phyloP scores from a whole-genome alignment of 2,888 invertebrate genomes.

The Seira ritae region DNA sequence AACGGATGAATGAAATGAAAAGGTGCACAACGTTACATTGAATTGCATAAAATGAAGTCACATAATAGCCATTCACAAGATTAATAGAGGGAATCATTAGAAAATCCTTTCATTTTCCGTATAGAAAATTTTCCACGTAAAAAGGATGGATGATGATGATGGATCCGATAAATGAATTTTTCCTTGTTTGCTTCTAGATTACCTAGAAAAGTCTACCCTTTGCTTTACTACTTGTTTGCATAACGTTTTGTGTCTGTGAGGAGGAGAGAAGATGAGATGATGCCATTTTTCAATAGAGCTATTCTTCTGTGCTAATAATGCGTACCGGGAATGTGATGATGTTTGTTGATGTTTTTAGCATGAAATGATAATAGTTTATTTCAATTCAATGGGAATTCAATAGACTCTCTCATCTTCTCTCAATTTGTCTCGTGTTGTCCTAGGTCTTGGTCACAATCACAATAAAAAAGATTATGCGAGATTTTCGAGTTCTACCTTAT shows the following conservation, averaged over 20 bases:
- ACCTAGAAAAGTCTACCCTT: no score
- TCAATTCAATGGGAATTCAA: conserved; percentile 55
- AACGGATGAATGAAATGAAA: neutral
- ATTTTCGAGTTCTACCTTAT: conserved; percentile 35
- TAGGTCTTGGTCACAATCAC: conserved; percentile 58
- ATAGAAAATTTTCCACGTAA: neutral
- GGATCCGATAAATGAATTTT: conserved; percentile 43
- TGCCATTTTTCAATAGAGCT: conserved; percentile 40
- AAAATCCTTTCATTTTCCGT: no score
- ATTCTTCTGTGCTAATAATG: conserved; percentile 44
- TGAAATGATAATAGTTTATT: conserved; percentile 53
- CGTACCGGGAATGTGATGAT: conserved; percentile 35
- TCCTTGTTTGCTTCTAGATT: conserved; percentile 36
- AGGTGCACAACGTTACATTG: conserved; percentile 13
- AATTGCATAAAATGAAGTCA: conserved; percentile 35
- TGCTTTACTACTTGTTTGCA: no score
- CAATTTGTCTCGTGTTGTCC: conserved; percentile 60
- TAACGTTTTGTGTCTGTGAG: conserved; percentile 21
- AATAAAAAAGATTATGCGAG: conserved; percentile 33
- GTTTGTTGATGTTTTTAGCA: conserved; percentile 46
- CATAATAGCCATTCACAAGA: conserved; percentile 51
- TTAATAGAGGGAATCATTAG: conserved; percentile 53
- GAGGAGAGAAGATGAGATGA: no score
- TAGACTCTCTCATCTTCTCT: no score
- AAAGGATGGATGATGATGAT: conserved; percentile 31